phyloP scores from a whole-genome alignment of 2,888 invertebrate genomes.

The Synergus umbraculus region DNA sequence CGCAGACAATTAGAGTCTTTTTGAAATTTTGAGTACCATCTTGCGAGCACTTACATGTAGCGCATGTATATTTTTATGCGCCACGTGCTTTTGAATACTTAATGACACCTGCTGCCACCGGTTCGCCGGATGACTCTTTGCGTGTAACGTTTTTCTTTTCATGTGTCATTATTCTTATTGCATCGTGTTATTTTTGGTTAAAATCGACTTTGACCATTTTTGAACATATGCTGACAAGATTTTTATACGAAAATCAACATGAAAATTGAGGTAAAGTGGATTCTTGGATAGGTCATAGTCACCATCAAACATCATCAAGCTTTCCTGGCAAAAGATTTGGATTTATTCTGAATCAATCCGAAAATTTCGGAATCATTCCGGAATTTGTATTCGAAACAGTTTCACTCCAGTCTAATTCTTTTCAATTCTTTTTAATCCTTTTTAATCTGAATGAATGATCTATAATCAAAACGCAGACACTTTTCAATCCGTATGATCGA shows the following conservation, averaged over 20 bases:
- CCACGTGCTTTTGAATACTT: slow-evolving; percentile 30
- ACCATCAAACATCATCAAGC: too few species aligned
- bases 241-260: neutral
- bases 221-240: neutral
- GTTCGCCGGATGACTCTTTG: slow-evolving; percentile 28
- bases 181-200: slow-evolving; percentile 18
- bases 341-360: too few species aligned
- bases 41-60: slow-evolving; percentile 8
- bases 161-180: slow-evolving; percentile 4
- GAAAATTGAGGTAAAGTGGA: too few species aligned
- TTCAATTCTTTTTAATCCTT: too few species aligned
- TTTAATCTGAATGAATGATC: too few species aligned
- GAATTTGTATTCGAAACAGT: too few species aligned
- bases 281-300: too few species aligned
- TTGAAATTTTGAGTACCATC: slow-evolving; percentile 26
- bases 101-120: slow-evolving; percentile 31
- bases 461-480: too few species aligned
- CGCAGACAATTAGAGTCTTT: slow-evolving; percentile 12
- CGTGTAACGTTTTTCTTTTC: slow-evolving; percentile 35
- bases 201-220: neutral
- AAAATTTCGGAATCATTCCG: too few species aligned
- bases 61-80: slow-evolving; percentile 14
- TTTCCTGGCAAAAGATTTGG: too few species aligned
- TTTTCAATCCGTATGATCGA: too few species aligned
- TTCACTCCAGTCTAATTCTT: too few species aligned